Conservation (phyloP, 2,888 invertebrate genomes). For the Polyommatus icarus region DNA sequence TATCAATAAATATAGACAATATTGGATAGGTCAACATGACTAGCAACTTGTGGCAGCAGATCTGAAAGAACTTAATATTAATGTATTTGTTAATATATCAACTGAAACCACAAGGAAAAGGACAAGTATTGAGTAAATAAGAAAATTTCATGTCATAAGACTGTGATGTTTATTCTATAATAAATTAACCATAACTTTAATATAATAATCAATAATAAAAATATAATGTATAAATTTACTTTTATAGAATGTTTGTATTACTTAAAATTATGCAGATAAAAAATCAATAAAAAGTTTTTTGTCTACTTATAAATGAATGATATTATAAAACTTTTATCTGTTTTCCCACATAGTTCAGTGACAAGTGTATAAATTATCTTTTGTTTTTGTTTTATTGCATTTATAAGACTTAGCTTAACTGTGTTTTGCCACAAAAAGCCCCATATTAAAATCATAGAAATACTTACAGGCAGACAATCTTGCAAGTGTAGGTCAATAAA, state of each 20-base stretch:
- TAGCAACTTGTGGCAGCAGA: neutral
- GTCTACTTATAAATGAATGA: too few relatives aligned
- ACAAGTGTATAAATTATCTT: too few relatives aligned
- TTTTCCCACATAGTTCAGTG: too few relatives aligned
- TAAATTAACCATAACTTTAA: neutral
- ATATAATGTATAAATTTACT: neutral
- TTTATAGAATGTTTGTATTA: neutral
- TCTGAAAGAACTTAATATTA: neutral
- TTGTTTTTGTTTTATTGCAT: too few relatives aligned
- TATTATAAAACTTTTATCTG: too few relatives aligned
- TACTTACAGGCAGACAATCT: too few relatives aligned
- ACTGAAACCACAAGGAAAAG: neutral
- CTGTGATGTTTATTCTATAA: neutral
- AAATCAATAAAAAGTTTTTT: too few relatives aligned
- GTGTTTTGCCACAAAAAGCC: too few relatives aligned
- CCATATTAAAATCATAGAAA: too few relatives aligned
- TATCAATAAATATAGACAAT: constrained; percentile 67
- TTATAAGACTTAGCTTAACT: too few relatives aligned
- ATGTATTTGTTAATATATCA: too few relatives aligned
- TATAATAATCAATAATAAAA: neutral
- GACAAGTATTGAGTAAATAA: constrained; percentile 24
- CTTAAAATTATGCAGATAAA: neutral
- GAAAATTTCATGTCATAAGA: neutral
- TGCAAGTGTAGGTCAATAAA: too few relatives aligned
- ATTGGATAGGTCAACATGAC: constrained; percentile 49